Evolutionary conservation across 37 sponge, comb jelly and placozoan genomes (phyloP).

Genomic region (Chondrosia reniformis): DNA sequence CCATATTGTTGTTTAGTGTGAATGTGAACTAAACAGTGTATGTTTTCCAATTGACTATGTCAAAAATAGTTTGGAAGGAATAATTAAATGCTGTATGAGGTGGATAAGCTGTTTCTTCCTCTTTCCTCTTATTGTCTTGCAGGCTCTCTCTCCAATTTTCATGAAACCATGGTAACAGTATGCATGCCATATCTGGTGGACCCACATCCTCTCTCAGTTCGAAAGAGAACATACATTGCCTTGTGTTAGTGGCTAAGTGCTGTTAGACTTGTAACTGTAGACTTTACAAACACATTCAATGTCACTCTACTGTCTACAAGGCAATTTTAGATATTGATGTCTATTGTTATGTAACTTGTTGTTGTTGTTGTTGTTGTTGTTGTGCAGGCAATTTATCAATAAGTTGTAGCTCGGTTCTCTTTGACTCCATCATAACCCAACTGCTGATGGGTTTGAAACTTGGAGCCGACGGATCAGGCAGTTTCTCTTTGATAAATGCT

Average conservation of each 20-base stretch:
- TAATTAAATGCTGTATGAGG: neutral
- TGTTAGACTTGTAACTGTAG: neutral
- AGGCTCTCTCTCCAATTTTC: slow-evolving; percentile 47
- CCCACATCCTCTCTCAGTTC: slow-evolving; percentile 76
- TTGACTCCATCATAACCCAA: slow-evolving; percentile 48
- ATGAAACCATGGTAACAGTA: slow-evolving; percentile 48
- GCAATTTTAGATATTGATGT: neutral
- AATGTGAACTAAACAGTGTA: neutral
- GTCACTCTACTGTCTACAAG: neutral
- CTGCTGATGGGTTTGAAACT: slow-evolving; percentile 34
- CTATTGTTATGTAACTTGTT: neutral
- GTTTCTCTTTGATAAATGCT: slow-evolving; percentile 45
- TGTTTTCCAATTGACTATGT: too few relatives aligned
- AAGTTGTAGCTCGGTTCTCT: slow-evolving; percentile 52
- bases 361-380: too few relatives aligned
- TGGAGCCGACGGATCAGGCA: slow-evolving; percentile 16
- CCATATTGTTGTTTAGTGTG: neutral
- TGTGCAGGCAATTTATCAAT: slow-evolving; percentile 48
- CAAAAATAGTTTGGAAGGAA: too few relatives aligned
- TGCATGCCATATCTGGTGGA: slow-evolving; percentile 58
- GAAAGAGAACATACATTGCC: slow-evolving; percentile 91
- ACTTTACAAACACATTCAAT: neutral
- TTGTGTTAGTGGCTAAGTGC: slow-evolving; percentile 78
- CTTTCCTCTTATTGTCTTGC: neutral
- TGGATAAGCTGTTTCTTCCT: neutral